These are phyloP conservation scores for Cuculus canorus DNA, from an alignment of 2,797 vertebrate genomes.

Conservation along the genomic window DNA sequence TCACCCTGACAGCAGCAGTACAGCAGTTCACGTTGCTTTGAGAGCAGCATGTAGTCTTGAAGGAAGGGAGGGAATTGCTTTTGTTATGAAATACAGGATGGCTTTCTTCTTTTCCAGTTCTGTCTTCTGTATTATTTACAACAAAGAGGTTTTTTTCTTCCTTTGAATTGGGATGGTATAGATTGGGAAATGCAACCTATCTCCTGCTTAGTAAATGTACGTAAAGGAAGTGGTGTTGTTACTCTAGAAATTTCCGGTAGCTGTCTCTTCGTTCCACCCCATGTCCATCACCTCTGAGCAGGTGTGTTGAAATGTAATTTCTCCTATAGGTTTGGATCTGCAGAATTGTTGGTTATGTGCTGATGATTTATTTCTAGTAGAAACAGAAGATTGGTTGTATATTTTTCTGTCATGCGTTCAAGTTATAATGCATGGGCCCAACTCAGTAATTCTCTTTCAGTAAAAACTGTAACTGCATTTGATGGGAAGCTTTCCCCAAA, in stretches of 20 bases:
- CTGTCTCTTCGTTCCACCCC: neutral
- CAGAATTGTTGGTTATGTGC: neutral
- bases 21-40: neutral
- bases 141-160: neutral
- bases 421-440: neutral
- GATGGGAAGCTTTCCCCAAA: neutral
- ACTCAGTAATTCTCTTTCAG: neutral
- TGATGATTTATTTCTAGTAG: neutral
- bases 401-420: neutral
- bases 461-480: neutral
- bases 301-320: neutral
- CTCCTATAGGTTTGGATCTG: neutral
- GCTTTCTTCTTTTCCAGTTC: neutral
- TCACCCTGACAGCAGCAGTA: conserved; percentile 2
- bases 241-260: neutral
- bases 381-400: neutral
- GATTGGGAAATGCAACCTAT: neutral
- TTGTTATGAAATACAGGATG: neutral
- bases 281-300: neutral
- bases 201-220: neutral
- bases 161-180: neutral
- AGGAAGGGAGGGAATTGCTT: neutral
- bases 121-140: neutral
- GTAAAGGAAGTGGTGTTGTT: neutral
- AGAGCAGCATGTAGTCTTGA: neutral